Conservation (phyloP, 2,888 invertebrate species). For the Lasioglossum lativentre region DNA sequence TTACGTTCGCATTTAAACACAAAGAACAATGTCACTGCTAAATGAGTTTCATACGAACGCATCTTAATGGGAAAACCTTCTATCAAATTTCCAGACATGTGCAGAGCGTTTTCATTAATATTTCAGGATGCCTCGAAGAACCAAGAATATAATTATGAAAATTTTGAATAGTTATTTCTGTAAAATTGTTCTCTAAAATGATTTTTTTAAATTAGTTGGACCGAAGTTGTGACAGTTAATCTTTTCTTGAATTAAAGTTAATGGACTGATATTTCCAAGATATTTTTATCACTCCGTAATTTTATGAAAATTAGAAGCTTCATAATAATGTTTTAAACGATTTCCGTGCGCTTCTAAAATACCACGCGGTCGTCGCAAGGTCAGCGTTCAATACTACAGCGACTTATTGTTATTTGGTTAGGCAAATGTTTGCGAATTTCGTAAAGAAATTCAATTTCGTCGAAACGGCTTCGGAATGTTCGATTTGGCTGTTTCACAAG, state of each 20-base stretch:
- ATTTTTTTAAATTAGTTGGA: no score
- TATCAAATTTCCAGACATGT: neutral
- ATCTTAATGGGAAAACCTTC: neutral
- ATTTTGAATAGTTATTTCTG: neutral
- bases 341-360: neutral
- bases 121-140: neutral
- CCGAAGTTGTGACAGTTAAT: neutral
- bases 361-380: neutral
- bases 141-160: neutral
- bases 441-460: neutral
- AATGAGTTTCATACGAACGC: neutral
- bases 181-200: no score
- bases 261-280: neutral
- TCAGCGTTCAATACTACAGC: neutral
- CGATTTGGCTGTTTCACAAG: neutral
- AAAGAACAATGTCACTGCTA: neutral
- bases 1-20: neutral
- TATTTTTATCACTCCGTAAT: neutral
- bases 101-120: neutral
- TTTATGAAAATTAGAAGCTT: neutral
- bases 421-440: neutral
- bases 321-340: neutral
- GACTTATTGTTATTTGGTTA: neutral
- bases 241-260: neutral
- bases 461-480: neutral